A percentile compares a stretch with the other conserved stretches of the same genome.
phyloP scores from a whole-genome alignment of 1,140 invertebrate species.

The Dreissena polymorpha region DNA sequence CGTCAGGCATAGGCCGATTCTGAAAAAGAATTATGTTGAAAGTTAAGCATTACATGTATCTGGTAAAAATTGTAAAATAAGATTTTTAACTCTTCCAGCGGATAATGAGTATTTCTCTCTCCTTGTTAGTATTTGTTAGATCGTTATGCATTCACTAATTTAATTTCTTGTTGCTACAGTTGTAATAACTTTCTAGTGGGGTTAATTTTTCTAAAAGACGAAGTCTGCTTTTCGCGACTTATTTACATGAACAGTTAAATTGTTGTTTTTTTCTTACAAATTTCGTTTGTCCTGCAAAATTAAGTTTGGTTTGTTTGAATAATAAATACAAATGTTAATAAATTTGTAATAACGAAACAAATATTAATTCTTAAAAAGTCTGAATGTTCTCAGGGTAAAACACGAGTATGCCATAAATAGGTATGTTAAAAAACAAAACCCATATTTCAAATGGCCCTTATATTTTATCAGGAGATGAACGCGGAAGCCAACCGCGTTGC shows the following conservation, averaged over 20 bases:
- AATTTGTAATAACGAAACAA: no score
- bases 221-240: neutral
- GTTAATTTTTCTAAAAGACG: neutral
- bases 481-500: slow-evolving; percentile 22
- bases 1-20: neutral
- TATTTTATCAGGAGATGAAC: slow-evolving; percentile 35
- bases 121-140: no score
- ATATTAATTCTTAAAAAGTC: neutral
- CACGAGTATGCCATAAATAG: no score
- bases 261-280: no score
- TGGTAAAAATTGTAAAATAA: neutral
- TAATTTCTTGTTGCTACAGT: neutral
- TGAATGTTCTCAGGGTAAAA: neutral
- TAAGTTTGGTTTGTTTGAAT: neutral
- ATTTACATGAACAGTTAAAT: no score
- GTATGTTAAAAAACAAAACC: no score
- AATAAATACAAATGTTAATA: neutral
- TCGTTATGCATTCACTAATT: no score
- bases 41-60: neutral
- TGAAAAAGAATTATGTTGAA: no score
- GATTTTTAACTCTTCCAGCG: no score
- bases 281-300: no score
- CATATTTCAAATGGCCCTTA: neutral
- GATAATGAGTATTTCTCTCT: no score
- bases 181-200: neutral